Base-by-base conservation (phyloP, 2,113 vertebrate species). In the Daboia siamensis region DNA sequence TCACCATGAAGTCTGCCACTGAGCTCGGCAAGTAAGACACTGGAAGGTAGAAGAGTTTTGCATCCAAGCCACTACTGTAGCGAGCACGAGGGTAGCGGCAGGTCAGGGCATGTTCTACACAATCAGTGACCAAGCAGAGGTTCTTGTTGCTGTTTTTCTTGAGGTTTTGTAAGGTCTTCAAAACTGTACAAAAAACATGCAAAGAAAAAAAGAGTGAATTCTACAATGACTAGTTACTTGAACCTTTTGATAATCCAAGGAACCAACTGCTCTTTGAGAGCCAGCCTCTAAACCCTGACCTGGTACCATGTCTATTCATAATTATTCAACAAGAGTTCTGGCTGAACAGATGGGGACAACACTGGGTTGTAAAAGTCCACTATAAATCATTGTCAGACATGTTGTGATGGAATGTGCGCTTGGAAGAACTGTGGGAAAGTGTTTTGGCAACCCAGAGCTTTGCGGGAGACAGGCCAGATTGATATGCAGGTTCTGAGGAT, bases 81-180 rank as follows among this genome's bases (percentile, higher is more conserved):
- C 98, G 97, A 48, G 88, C 92, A 1, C 97, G 97, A 0, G 98
- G 98, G 59, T 97, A 59, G 17, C 93, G 12, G 3, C 98, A 97
- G 29, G 97, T 97, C 93, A 98, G 93, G 0, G 98, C 98, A 0
- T 98, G 98, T 57, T 98, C 98, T 97, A 98, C 97, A 93, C 97
- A 97, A 93, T 96, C 94, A 0, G 98, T 98, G 9, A 98, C 98
- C 94, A 96, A 89, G 1, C 93, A 94, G 94, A 98, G 95, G 91
- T 98, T 23, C 15, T 89, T 0, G 89, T 0, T 97, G 93, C 13
- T 56, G 0, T 0, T 0, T 1, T 61, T 8, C 0, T 1, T 0
- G 0, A 39, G 3, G 1, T 10, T 5, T 33, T 15, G 2, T 6
- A 92, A 8, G 13, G 0, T 0, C 48, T 56, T 84, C 11, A 0